Evolutionary conservation across 2,888 invertebrate species (phyloP).

Genomic region (Caenorhabditis sp.): DNA sequence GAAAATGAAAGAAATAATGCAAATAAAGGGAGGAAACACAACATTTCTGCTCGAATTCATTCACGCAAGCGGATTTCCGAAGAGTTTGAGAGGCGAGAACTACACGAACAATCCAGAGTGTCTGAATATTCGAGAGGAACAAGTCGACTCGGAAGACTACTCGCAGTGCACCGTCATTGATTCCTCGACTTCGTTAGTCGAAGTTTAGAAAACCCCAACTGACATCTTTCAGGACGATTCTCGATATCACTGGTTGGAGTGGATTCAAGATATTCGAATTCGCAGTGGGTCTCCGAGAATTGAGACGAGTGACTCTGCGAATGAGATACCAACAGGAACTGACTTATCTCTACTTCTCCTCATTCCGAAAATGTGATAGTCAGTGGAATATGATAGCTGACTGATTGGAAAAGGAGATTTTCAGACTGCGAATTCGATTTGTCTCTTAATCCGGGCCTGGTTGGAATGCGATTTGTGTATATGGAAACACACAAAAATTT

Average conservation of each 20-base stretch:
- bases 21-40: conserved; percentile 3
- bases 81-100: conserved; percentile 9
- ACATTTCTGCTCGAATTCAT: conserved; percentile 16
- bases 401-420: not conserved
- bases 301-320: conserved; percentile 25
- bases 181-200: not conserved
- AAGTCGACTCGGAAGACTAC: conserved; percentile 7
- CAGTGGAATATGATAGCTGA: not conserved
- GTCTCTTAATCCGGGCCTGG: conserved; percentile 12
- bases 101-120: conserved; percentile 1
- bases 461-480: conserved; percentile 24
- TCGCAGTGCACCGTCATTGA: conserved; percentile 14
- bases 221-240: conserved; percentile 18
- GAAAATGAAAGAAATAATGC: conserved; percentile 3
- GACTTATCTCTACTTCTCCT: conserved; percentile 38
- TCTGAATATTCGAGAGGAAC: not conserved
- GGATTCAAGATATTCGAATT: conserved; percentile 25
- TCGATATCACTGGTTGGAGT: not conserved
- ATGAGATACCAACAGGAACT: conserved; percentile 21
- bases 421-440: conserved; percentile 37
- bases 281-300: conserved; percentile 10
- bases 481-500: not conserved
- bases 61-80: conserved; percentile 12
- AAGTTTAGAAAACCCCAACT: not conserved
- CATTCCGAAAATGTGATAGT: conserved; percentile 35